Base-by-base conservation (phyloP, 2,888 invertebrate species). In the Ophion ellenae region DNA sequence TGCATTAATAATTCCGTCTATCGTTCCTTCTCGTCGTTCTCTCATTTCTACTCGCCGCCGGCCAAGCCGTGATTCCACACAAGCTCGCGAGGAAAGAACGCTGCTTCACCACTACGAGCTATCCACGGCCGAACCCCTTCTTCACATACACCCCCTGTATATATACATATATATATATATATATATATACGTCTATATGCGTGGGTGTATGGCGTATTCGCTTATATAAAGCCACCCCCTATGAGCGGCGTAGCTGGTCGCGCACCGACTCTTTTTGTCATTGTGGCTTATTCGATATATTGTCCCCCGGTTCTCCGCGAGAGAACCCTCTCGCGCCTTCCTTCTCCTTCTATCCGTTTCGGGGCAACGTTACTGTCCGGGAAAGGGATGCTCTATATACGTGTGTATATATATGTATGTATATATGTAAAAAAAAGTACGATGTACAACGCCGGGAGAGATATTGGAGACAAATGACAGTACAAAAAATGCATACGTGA, bases 391-490 rank as follows among this genome's bases (percentile, higher is more conserved):
- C 61, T 66, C 75, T 69, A 47, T 70, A 61, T 40, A 66, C 69
- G 66, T 61, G 47, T 24, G 63, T 87, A 87, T 53, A 53, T 17
- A 17, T 53, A 17, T 40, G 9, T 40, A 7, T 40, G 9, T 40
- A 7, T 7, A 7, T 40, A 7, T 40, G 9, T 40, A 40, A 7
- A 40, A 40, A 53, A 11, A 53, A 11, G 53, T 53, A 53, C 53
- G 53, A 53, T 53, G 53, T 53, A 53, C 53, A 88, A 87, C 85
- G 88, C 87, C 90, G 70, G 63, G 90, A 91, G 91, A 92, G 93
- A 94, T 94, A 94, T 93, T 92, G 91, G 93, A 93, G 94, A 94
- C 94, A 94, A 94, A 94, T 94, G 93, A 93, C 92, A 90, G 91
- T 89, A 92, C 91, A 93, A 93, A 93, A 92, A 93, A 91, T 90